Evolutionary conservation across 2,888 invertebrate genomes (phyloP), one percentile per base, ranked within the genome.

Genomic region (Polia nebulosa): DNA sequence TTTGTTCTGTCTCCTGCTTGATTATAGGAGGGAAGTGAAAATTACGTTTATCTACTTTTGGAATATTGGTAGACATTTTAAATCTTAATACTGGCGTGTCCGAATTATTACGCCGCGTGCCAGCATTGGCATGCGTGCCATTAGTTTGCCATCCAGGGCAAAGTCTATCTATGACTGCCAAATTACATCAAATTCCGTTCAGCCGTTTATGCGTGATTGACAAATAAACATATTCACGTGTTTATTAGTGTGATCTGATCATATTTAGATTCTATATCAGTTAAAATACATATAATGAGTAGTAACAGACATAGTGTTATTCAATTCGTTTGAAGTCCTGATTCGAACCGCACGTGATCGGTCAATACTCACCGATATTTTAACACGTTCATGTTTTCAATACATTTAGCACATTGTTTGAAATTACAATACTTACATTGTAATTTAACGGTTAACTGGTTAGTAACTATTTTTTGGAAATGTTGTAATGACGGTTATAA

Each of bases 321-420:
- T 71, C 55, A 75, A 66, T 34, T 75, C 47, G 41, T 56, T 41
- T 51, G 25, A 51, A 44, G 44, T 56, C 27, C 5, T 0, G 25
- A 34, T 34, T 39, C 34, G 36, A 15, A 2, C 13, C 3, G 44
- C 51, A 57, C 78, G 78, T 57, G 73, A 53, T 53, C 36, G 44
- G 44, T n/a, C 29, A 45, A 34, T 47, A 32, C n/a, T 22, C 25
- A 39, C 39, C n/a, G 36, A 53, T 25, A 36, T 41, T 34, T 72
- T 47, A 58, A 20, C 61, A 72, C 34, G 49, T 41, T 72, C 36
- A 3, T 70, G 55, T 77, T 71, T 60, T 41, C 27, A 49, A 44
- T 77, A 55, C 29, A 53, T 47, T 72, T 58, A 58, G 22, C 29
- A 49, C 36, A 41, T 77, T 70, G 59, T 76, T 66, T 34, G n/a